Base-by-base conservation (phyloP, 2,797 vertebrate genomes). In the Lates japonicus region DNA sequence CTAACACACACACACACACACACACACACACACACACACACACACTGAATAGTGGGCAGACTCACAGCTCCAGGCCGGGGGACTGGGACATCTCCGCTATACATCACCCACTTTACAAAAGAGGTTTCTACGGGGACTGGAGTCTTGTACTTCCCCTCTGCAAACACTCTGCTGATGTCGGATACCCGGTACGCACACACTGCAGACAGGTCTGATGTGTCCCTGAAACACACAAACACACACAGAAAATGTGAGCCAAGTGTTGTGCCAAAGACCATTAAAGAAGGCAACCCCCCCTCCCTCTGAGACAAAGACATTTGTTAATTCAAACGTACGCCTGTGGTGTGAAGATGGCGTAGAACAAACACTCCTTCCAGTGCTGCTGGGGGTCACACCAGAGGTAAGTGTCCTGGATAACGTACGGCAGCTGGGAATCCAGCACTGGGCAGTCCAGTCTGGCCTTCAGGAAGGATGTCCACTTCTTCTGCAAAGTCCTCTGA, bases 51-150 rank as follows among this genome's bases (percentile, higher is more conserved):
- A 67, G 48, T 31, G 54, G 63, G 13, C 51, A 58, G 70, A 95
- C 96, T 97, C 92, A 97, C 95, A 80, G 94, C 92, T 93, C 95
- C 96, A 0, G 96, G 96, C 20, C 95, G 94, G 76, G 96, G 96
- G 52, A 85, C 48, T 0, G 96, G 96, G 55, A 96, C 80, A 1
- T 95, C 93, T 77, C 94, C 93, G 4, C 84, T 95, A 29, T 95
- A 94, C 52, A 90, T 91, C 88, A 96, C 92, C 96, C 95, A 96
- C 82, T 95, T 96, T 25, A 94, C 78, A 70, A 92, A 90, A 72
- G 93, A 90, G 7, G 89, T 93, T 79, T 94, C 95, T 39, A 92
- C 84, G 12, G 88, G 22, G 46, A 94, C 80, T 1, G 92, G 84
- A 14, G 80, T 94, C 91, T 95, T 96, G 91, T 94, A 97, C 76